Evolutionary conservation across 2,113 vertebrate genomes (phyloP).

Genomic region (Erinaceus europaeus): DNA sequence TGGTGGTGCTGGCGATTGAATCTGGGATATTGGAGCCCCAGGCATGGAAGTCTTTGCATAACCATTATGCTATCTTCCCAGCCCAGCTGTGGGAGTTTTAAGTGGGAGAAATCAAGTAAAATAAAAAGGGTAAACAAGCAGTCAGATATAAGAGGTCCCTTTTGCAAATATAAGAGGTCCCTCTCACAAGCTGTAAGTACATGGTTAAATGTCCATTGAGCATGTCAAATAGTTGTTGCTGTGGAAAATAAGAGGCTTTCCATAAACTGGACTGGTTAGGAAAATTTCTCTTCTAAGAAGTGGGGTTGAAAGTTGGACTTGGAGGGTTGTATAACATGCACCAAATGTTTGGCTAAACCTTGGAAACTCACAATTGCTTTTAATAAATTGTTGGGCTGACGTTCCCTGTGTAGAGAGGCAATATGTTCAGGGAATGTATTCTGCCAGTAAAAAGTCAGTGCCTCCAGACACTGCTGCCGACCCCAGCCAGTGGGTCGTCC

Average conservation of each 20-base stretch:
- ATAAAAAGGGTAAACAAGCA: background rate
- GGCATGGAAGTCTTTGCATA: too few relatives aligned
- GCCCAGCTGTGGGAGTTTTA: too few relatives aligned
- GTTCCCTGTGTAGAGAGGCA: constrained; percentile 57
- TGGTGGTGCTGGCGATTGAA: too few relatives aligned
- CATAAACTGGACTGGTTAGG: background rate
- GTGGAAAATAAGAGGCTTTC: background rate
- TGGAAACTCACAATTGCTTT: constrained; percentile 74
- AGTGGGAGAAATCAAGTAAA: constrained; percentile 11
- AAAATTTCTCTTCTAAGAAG: constrained; percentile 14
- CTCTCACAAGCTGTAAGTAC: background rate
- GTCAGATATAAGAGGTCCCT: background rate
- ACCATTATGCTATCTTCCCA: too few relatives aligned
- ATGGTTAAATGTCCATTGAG: background rate
- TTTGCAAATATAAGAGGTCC: background rate
- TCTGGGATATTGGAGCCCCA: too few relatives aligned
- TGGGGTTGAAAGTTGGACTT: background rate
- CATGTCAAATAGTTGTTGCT: background rate
- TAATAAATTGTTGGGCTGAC: constrained; percentile 65
- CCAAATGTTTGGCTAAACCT: constrained; percentile 73
- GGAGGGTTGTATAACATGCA: constrained; percentile 59
- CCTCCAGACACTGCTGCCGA: background rate
- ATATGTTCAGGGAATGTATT: constrained; percentile 29
- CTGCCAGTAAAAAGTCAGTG: constrained; percentile 44
- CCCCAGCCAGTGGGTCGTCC: background rate